phyloP scores from a whole-genome alignment of 2,888 invertebrate species.

The Cataglyphis cursor region DNA sequence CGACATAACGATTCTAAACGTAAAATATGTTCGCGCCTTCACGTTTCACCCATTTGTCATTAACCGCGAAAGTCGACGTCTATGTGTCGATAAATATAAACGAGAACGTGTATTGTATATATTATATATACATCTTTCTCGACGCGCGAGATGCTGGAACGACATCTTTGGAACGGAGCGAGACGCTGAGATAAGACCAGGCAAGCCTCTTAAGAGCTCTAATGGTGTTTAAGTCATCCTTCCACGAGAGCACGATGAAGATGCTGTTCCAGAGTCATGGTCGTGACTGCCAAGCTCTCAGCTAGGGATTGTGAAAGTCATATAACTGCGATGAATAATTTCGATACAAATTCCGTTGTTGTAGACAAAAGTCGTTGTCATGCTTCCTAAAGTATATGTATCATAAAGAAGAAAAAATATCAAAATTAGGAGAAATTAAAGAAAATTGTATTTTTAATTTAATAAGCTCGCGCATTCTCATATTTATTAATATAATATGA shows the following conservation, averaged over 20 bases:
- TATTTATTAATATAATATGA: background rate
- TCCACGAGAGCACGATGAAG: conserved; percentile 32
- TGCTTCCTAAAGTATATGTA: background rate
- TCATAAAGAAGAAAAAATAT: background rate
- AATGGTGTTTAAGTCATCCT: conserved; percentile 60
- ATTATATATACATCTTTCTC: background rate
- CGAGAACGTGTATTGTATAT: background rate
- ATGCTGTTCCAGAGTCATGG: conserved; percentile 9
- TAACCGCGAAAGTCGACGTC: background rate
- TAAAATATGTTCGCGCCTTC: conserved; percentile 30
- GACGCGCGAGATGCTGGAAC: conserved; percentile 15
- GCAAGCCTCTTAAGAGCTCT: conserved; percentile 59
- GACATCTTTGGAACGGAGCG: conserved; percentile 48
- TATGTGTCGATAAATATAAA: background rate
- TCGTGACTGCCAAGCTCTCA: background rate
- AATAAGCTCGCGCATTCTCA: background rate
- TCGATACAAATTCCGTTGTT: background rate
- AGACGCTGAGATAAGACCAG: conserved; percentile 46
- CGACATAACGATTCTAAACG: conserved; percentile 24
- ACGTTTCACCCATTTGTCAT: conserved; percentile 20
- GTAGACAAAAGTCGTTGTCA: background rate
- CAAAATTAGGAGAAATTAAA: background rate
- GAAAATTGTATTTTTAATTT: background rate
- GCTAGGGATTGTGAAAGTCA: background rate
- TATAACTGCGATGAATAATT: conserved; percentile 1